Evolutionary conservation across 2,888 invertebrate genomes (phyloP), one percentile per base, ranked within the genome.

Genomic region (Platycheirus albimanus): DNA sequence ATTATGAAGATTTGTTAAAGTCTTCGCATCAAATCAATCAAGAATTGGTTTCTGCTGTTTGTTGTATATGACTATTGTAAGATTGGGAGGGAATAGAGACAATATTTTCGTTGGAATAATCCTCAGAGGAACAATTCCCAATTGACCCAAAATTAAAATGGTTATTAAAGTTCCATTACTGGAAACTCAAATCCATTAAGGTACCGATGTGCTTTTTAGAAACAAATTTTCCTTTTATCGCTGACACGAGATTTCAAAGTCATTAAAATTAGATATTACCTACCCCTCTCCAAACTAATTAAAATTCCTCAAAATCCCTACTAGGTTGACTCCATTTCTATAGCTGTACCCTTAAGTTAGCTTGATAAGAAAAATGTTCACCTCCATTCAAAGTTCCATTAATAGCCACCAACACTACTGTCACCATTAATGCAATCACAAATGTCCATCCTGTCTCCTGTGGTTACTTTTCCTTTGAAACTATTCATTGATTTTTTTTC

Each of bases 1-100:
- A 83, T 83, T 83, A 83, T 83, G 77, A 83, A 77, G 72, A 77
- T 83, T 64, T 56, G 64, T 83, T 71, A 77, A 76, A 41, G 56
- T 56, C 13, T 13, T 20, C 30, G 66, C 66, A 71, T 71, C 69
- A 71, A 43, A 38, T 70, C 19, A 75, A 63, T 80, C 38, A 20
- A 56, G 30, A 45, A 49, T 38, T 56, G 6, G 24, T n/a, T 33
- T 17, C 24, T 52, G 45, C 43, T 28, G 11, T 67, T 56, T 8
- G 30, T 43, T 11, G 28, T 20, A 24, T 7, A 64, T 10, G 38
- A 30, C 33, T 75, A 45, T 70, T 71, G 58, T 71, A 33, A 54
- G 47, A 63, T 49, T n/a, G n/a, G n/a, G n/a, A n/a, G n/a, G n/a
- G n/a, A n/a, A n/a, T n/a, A n/a, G n/a, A n/a, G n/a, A n/a, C n/a